Base-by-base conservation (phyloP, 2,797 vertebrate genomes). In the Lutra lutra region DNA sequence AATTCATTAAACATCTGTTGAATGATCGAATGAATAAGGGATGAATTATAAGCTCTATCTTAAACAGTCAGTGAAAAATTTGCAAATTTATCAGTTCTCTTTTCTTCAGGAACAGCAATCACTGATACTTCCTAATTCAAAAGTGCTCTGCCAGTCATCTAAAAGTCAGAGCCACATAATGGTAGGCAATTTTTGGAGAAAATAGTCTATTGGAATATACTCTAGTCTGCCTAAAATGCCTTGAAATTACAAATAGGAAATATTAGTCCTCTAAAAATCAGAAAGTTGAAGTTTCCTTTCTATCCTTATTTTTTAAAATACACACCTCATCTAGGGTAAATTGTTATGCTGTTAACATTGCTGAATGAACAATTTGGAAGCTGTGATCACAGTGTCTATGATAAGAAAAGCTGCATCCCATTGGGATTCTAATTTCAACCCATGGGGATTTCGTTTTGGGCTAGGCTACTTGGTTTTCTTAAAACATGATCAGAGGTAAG, bases 221-320 rank as follows among this genome's bases (percentile, higher is more conserved):
- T 54, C 1, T 51, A 79, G 17, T 20, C 56, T 89, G 15, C 43
- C 56, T 90, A 83, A 64, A 64, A 89, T 92, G 23, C 68, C 68
- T 92, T 90, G 89, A 89, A 66, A 92, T 73, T 70, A 29, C 72
- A 84, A 88, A 70, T 73, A 62, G 51, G 38, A 93, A 93, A 87
- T 58, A 73, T 87, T 85, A 88, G 38, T 32, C 18, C 54, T 56
- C 62, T 91, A 86, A 86, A 93, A 54, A 89, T 43, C 32, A 92
- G n/a, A 43, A 85, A 83, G 40, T 32, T 83, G 48, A 89, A 89
- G 13, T 92, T 96, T 51, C 14, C 70, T 70, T 85, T 66, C 27
- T 73, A 80, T 48, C 40, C 1, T 89, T 18, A 29, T 84, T 93
- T 90, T 75, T 58, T 38, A 96, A 92, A 95, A 89, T 56, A 21